Conservation (phyloP, 2,797 vertebrate species). For the Aplochiton taeniatus region DNA sequence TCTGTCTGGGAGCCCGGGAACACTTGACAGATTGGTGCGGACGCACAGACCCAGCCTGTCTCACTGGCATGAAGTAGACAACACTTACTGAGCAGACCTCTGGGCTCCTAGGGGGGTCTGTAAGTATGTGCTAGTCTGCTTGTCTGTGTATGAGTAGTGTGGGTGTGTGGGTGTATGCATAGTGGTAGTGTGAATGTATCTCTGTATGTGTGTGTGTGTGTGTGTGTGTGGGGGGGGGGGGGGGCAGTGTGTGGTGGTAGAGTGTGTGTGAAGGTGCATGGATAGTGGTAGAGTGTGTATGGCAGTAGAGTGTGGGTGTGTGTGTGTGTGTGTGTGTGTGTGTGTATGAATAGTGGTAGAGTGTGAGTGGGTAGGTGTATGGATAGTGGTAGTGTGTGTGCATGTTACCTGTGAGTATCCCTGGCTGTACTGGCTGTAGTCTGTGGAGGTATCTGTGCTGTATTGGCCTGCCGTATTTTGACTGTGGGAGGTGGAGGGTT, state of each 20-base stretch:
- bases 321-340: not conserved
- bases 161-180: not conserved
- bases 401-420: slow-evolving; percentile 76
- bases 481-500: slow-evolving; percentile 72
- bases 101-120: not conserved
- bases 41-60: not conserved
- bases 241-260: not conserved
- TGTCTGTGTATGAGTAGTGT: not conserved
- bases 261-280: not conserved
- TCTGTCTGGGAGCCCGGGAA: slow-evolving; percentile 11
- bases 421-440: slow-evolving; percentile 86
- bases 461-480: slow-evolving; percentile 74
- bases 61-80: not conserved
- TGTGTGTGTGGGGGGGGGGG: not conserved
- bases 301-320: not conserved
- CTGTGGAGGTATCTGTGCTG: slow-evolving; percentile 75
- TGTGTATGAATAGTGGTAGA: not conserved
- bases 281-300: not conserved
- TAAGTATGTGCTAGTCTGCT: not conserved
- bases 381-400: not conserved
- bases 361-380: not conserved
- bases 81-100: not conserved
- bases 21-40: not conserved
- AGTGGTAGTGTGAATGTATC: slow-evolving; percentile 16
- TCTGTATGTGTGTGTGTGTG: not conserved